Evolutionary conservation across 2,797 vertebrate species (phyloP).

Genomic region (Limnodromus scolopaceus): DNA sequence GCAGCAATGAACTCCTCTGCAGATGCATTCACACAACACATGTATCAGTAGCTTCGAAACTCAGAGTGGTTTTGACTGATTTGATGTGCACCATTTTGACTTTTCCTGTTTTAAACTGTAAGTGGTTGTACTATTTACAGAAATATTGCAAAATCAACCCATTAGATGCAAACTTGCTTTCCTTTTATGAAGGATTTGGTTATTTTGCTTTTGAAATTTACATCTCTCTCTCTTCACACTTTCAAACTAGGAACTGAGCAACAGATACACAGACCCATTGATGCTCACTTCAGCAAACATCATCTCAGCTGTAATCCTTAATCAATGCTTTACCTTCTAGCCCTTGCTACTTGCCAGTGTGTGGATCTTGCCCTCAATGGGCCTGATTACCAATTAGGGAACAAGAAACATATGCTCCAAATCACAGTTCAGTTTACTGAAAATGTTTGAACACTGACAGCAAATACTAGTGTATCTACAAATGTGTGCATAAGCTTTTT

Average conservation of each 20-base stretch:
- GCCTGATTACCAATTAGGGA: constrained; percentile 53
- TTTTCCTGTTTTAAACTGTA: background rate
- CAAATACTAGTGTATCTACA: constrained; percentile 62
- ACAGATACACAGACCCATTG: background rate
- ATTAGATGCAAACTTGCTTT: background rate
- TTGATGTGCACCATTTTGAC: background rate
- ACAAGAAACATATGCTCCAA: constrained; percentile 68
- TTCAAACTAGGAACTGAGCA: background rate
- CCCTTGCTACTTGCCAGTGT: background rate
- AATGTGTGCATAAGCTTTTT: constrained; percentile 64
- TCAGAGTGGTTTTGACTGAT: background rate
- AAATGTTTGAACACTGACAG: constrained; percentile 70
- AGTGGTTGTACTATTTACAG: background rate
- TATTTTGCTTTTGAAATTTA: background rate
- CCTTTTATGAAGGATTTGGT: background rate
- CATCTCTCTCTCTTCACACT: background rate
- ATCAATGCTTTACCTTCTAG: constrained; percentile 6
- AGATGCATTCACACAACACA: background rate
- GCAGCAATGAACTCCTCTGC: background rate
- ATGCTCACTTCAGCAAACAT: background rate
- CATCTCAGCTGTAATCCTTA: background rate
- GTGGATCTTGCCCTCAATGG: constrained; percentile 17
- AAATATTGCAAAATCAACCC: background rate
- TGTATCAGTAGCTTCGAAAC: background rate
- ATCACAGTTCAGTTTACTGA: constrained; percentile 67